Base-by-base conservation (phyloP, 2,888 invertebrate genomes). In the Steinernema carpocapsae region DNA sequence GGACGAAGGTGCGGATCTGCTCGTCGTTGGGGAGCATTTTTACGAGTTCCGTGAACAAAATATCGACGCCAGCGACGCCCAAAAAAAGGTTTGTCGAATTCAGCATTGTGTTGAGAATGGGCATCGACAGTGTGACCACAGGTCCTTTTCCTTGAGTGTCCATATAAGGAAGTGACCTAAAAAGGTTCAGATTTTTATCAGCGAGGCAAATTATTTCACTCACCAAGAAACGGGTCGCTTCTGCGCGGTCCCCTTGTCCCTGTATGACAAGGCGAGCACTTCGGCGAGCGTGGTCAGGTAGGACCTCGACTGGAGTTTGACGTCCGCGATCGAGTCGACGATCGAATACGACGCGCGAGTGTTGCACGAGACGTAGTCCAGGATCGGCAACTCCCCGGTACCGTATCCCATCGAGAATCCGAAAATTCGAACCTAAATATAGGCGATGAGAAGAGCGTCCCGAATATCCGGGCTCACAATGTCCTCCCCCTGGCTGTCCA, bases 381-480 rank as follows among this genome's bases (percentile, higher is more conserved):
- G 78, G n/a, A 81, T 77, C 3, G 85, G 80, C 43, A 83, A 76
- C 7, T 76, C 79, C 45, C 83, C 84, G 1, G 83, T 82, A 29
- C 83, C 85, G 77, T 80, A 84, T 0, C 86, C 86, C 82, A 86
- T 85, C 10, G 86, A 82, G 56, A 81, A 83, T 14, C 85, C 85
- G 45, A 83, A 86, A 7, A 86, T 79, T 29, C 86, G 79, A 17
- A 86, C 77, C 83, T 84, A 59, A 70, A 76, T 4, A 26, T 32
- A 2, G n/a, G 24, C 45, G 37, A 12, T 10, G 32, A n/a, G 19
- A 32, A n/a, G 48, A 10, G 51, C 26, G 48, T 51, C 7, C 37
- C 37, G 4, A 37, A 37, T 19, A 1, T 12, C 12, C 12, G n/a
- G 10, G 45, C 22, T n/a, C 32, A 80, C 79, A 71, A 70, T 72